Base-by-base conservation (phyloP, 2,888 invertebrate genomes). In the Nineta flava region DNA sequence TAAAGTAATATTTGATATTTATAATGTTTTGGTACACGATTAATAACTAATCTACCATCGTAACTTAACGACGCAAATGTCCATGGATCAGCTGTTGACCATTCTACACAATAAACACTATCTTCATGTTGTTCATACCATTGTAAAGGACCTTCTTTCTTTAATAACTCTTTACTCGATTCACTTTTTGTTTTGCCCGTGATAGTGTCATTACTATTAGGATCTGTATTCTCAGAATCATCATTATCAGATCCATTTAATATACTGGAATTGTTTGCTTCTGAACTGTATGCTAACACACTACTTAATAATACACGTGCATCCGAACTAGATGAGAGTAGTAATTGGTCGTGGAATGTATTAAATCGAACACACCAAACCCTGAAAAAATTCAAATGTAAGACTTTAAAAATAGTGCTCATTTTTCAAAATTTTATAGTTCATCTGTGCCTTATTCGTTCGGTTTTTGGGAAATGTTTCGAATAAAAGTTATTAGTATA, bases 21-120 rank as follows among this genome's bases (percentile, higher is more conserved):
- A 62, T 91, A 85, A 59, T 87, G 85, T 53, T 87, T 75, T n/a
- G 96, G 94, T 17, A 97, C 94, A 60, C 87, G 76, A 40, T 94
- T 93, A 35, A 99, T 81, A 46, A 97, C 83, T 15, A 99, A 76
- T 46, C 97, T 71, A 0, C 97, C 99, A 68, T 99, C 99, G 65
- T 95, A 96, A 64, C 95, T 95, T 1, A 96, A 74, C 0, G 96
- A 96, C n/a, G 97, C 97, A 73, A 96, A 97, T 51, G 93, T 84
- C 97, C 97, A 99, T 12, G 97, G 95, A 71, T 99, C 97, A 19
- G 91, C 90, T 17, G 87, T 81, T 53, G 94, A 94, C 97, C 97
- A 99, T 67, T 95, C 95, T 0, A 87, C 91, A 60, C 88, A 87
- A 70, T 96, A 99, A 13, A 99, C 96, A 6, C 93, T 92, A 67